Evolutionary conservation across 1,140 invertebrate genomes (phyloP).

Genomic region (Drosophila nikananu): DNA sequence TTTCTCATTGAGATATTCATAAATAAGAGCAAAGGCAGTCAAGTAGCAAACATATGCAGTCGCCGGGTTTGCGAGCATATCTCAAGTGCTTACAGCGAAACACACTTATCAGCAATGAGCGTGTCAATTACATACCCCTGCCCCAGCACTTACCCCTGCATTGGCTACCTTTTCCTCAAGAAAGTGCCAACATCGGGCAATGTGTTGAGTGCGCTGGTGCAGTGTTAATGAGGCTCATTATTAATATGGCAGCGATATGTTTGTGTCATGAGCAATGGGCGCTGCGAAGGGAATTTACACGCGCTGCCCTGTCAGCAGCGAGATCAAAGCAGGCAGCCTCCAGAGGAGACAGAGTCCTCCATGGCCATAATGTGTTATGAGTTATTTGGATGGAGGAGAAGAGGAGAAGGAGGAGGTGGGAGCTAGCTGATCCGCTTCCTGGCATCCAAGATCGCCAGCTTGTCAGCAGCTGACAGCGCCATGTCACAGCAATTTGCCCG

Average conservation of each 20-base stretch:
- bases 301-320: slow-evolving; percentile 57
- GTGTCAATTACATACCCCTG: slow-evolving; percentile 67
- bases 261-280: slow-evolving; percentile 68
- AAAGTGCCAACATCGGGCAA: slow-evolving; percentile 51
- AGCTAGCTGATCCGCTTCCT: slow-evolving; percentile 72
- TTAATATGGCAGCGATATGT: slow-evolving; percentile 81
- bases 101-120: slow-evolving; percentile 77
- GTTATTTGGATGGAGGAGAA: slow-evolving; percentile 59
- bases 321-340: slow-evolving; percentile 69
- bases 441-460: slow-evolving; percentile 51
- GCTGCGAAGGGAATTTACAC: slow-evolving; percentile 65
- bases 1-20: background rate
- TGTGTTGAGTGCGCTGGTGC: slow-evolving; percentile 65
- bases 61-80: slow-evolving; percentile 23
- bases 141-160: slow-evolving; percentile 20
- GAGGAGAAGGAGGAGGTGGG: slow-evolving; percentile 12
- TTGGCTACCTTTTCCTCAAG: background rate
- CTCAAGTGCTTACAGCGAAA: slow-evolving; percentile 79
- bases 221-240: slow-evolving; percentile 82
- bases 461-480: slow-evolving; percentile 82
- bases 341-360: slow-evolving; percentile 32
- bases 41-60: slow-evolving; percentile 17
- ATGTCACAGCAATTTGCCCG: slow-evolving; percentile 83
- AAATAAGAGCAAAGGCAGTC: background rate
- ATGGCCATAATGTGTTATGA: slow-evolving; percentile 79